These are phyloP conservation scores for Bombus superbus DNA, from an alignment of 1,140 invertebrate genomes.

Conservation along the genomic window DNA sequence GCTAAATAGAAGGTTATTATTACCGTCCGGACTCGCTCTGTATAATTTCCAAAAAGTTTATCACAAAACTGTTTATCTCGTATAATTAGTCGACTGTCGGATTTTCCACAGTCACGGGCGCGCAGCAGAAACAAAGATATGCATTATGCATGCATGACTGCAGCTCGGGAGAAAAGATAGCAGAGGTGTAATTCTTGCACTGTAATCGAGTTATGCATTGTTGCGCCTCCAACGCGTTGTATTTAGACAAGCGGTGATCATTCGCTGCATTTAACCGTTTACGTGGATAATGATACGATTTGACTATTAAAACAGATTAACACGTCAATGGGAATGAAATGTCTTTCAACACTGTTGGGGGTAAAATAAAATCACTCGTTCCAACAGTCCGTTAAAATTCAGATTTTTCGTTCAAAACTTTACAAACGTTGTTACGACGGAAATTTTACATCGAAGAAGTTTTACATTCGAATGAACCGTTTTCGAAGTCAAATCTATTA, in stretches of 20 bases:
- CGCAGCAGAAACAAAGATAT: background rate
- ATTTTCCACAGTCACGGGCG: background rate
- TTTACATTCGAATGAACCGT: too few relatives aligned
- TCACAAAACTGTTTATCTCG: too few relatives aligned
- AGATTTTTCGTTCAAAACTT: too few relatives aligned
- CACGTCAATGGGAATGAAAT: background rate
- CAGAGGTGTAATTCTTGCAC: background rate
- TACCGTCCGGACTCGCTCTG: too few relatives aligned
- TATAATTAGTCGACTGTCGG: background rate
- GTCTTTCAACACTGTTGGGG: too few relatives aligned
- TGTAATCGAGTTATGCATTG: constrained; percentile 2
- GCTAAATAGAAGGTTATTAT: too few relatives aligned
- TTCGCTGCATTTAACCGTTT: background rate
- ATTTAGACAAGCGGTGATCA: background rate
- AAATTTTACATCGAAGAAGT: too few relatives aligned
- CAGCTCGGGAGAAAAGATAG: background rate
- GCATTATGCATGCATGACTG: background rate
- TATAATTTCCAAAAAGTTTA: too few relatives aligned
- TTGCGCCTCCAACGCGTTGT: background rate
- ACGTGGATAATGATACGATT: background rate
- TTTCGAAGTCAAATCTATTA: too few relatives aligned
- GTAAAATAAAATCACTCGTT: background rate
- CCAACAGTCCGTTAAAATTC: background rate
- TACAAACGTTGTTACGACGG: background rate
- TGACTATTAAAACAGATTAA: background rate